phyloP scores from a whole-genome alignment of 2,113 vertebrate genomes.

The Acanthochromis polyacanthus region DNA sequence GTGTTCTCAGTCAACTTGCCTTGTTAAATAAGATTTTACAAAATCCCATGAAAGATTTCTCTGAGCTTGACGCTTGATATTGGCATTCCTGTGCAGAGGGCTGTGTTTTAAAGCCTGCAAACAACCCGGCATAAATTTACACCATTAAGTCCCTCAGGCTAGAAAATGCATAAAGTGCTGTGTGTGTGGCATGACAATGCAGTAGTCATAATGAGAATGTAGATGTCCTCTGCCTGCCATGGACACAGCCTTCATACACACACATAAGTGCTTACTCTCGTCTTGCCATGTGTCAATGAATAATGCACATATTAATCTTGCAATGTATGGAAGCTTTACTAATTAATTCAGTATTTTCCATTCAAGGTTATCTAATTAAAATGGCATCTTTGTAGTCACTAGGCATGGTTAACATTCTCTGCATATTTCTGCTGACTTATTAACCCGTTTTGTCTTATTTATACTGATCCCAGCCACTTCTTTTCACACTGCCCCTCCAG shows the following conservation, averaged over 20 bases:
- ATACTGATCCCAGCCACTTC: not conserved
- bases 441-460: constrained; percentile 3
- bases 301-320: constrained; percentile 73
- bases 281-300: constrained; percentile 62
- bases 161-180: constrained; percentile 43
- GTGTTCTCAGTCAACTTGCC: constrained; percentile 56
- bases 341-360: constrained; percentile 60
- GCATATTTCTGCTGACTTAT: constrained; percentile 26
- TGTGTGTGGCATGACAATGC: constrained; percentile 59
- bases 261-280: constrained; percentile 55
- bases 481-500: not conserved
- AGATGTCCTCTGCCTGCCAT: constrained; percentile 52
- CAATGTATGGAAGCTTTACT: constrained; percentile 59
- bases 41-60: constrained; percentile 58
- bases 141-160: constrained; percentile 44
- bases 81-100: constrained; percentile 46
- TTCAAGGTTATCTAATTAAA: constrained; percentile 59
- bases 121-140: constrained; percentile 59
- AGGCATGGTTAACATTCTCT: constrained; percentile 17
- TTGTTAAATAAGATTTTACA: constrained; percentile 66
- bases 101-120: constrained; percentile 52
- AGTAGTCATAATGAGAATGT: constrained; percentile 47
- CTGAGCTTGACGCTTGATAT: constrained; percentile 46
- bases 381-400: constrained; percentile 42
- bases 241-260: constrained; percentile 43